A percentile compares a stretch with the other conserved stretches of the same genome.
Evolutionary conservation across 2,888 invertebrate species (phyloP).

Genomic region (Physocephala rufipes): DNA sequence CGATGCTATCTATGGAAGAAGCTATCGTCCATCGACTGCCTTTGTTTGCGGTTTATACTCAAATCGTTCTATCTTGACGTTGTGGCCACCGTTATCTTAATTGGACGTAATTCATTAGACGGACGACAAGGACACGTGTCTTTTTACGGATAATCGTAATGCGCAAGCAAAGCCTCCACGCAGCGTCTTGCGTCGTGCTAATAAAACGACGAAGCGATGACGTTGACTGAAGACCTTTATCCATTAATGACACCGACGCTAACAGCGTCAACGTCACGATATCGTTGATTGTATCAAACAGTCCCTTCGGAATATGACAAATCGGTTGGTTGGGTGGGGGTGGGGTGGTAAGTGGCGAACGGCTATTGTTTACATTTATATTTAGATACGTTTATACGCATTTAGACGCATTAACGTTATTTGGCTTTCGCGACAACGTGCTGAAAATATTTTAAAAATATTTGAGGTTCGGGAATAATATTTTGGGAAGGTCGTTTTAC

Average conservation of each 20-base stretch:
- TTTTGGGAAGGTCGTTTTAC: too few species aligned
- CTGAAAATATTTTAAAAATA: too few species aligned
- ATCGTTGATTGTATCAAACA: neutral
- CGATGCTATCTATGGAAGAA: too few species aligned
- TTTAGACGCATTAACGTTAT: constrained; percentile 30
- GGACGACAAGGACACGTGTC: neutral
- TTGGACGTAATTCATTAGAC: neutral
- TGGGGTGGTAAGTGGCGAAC: neutral
- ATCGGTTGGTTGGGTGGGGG: neutral
- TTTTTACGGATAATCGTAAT: constrained; percentile 9
- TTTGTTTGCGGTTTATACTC: too few species aligned
- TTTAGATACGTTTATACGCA: constrained; percentile 18
- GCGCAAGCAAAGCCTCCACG: neutral
- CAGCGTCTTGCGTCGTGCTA: neutral
- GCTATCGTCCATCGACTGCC: too few species aligned
- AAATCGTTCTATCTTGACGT: too few species aligned
- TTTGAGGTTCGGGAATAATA: too few species aligned
- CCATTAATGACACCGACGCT: neutral
- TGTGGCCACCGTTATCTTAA: neutral
- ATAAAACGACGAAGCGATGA: neutral
- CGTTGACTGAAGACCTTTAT: neutral
- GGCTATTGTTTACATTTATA: neutral
- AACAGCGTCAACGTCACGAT: neutral
- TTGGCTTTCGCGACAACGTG: constrained; percentile 15
- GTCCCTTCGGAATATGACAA: neutral